Base-by-base conservation (phyloP, 2,797 vertebrate species). In the Cyprinella venusta region DNA sequence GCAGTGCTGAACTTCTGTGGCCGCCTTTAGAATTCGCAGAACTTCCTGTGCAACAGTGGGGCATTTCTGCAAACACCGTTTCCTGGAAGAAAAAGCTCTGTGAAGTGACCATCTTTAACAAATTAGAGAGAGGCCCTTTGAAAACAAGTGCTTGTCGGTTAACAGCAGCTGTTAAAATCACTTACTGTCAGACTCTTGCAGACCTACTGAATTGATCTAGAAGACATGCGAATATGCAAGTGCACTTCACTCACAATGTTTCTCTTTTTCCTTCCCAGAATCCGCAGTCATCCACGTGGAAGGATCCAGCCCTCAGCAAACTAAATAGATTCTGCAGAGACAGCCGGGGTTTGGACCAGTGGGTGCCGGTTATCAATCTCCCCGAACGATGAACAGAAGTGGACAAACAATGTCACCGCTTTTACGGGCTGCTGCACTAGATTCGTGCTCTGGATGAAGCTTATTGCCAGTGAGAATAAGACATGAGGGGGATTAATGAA, bases 321-420 rank as follows among this genome's bases (percentile, higher is more conserved):
- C 95, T 99, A 65, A 96, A 96, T 92, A 91, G 96, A 64, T 99
- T 98, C 94, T 98, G 97, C 93, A 95, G 94, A 89, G 97, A 98
- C 92, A 96, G 97, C 83, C 96, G 97, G 24, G 97, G 95, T 88
- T 88, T 95, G 95, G 97, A 99, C 84, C 97, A 99, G 92, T 99
- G 97, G 97, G 97, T 98, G 70, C 97, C 98, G 0, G 94, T 98
- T 42, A 96, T 99, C 85, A 96, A 97, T 90, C 95, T 99, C 21
- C 97, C 97, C 0, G 97, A 99, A 87, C 96, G 97, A 92, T 98
- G 97, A 97, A 75, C 7, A 26, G 80, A 26, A 81, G 84, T 86
- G 85, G n/a, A 90, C 87, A 84, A 88, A 91, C 89, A 87, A 82
- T 88, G 30, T 50, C 56, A 85, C 89, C 84, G 89, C 88, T 83